Base-by-base conservation (phyloP, 2,888 invertebrate species). In the Augiades crinisus region DNA sequence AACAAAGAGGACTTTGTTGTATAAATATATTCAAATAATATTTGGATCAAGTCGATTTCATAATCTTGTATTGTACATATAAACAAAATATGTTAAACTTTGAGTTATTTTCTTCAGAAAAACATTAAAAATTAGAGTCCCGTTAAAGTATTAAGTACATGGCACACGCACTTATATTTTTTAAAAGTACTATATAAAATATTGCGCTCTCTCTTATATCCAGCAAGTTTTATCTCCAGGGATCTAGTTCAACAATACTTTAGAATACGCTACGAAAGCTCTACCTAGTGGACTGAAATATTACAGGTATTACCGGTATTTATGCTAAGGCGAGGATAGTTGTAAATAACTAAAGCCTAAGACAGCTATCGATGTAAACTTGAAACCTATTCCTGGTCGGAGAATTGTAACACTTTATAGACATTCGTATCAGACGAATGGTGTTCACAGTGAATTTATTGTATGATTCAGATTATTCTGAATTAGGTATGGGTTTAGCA, bases 351-450 rank as follows among this genome's bases (percentile, higher is more conserved):
- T 41, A 49, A 49, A 41, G 49, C 33, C 49, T 41, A 24, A 41
- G 49, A 41, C 49, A 49, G 49, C 41, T 49, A 49, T 49, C 49
- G 49, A 49, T 49, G 49, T 49, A 41, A 49, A 49, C 49, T 41
- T 41, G 41, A 49, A 49, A 49, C 41, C 41, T 17, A 49, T 49
- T 41, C 46, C 41, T 49, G 41, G 49, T 49, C 13, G 17, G 47
- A 40, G 50, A 43, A 50, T 37, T 50, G 50, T 50, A 50, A 50
- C 50, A 43, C 50, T 50, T 43, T 36, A 27, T 40, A 50, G 50
- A 50, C 50, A 36, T 13, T 43, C 19, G 36, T 43, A 50, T 43
- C 50, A 50, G 50, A 43, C 50, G 50, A 43, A 43, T 36, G 43
- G 34, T 37, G 50, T 50, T 43, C 27, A 43, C 43, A 43, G 43